Conservation (phyloP, 2,113 vertebrate species). For the Puffinus mauretanicus region DNA sequence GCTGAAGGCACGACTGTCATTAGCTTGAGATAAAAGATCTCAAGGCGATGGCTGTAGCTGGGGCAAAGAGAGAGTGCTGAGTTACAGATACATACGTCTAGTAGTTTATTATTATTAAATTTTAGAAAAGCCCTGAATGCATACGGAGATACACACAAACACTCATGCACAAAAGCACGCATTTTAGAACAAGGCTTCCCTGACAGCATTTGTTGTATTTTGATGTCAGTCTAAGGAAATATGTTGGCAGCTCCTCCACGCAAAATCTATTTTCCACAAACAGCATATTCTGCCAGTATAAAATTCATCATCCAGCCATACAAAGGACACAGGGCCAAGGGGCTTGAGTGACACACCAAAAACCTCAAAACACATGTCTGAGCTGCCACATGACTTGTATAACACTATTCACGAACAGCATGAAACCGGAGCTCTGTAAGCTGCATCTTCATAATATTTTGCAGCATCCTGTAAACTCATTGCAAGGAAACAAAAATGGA, state of each 20-base stretch:
- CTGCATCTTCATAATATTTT: conserved; percentile 20
- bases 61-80: neutral
- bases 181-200: conserved; percentile 34
- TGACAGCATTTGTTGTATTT: conserved; percentile 42
- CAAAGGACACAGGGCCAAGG: conserved; percentile 63
- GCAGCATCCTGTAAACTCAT: conserved; percentile 27
- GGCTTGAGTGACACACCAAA: conserved; percentile 61
- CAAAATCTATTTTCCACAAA: conserved; percentile 51
- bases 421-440: neutral
- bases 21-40: neutral
- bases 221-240: conserved; percentile 64
- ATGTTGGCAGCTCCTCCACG: conserved; percentile 43
- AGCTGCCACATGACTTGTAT: conserved; percentile 44
- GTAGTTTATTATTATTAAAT: neutral
- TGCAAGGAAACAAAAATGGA: neutral
- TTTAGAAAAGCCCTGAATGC: neutral
- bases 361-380: conserved; percentile 69
- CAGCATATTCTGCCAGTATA: conserved; percentile 37
- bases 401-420: conserved; percentile 13
- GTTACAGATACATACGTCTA: neutral
- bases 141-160: neutral
- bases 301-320: conserved; percentile 59
- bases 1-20: neutral
- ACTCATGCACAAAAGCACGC: neutral
- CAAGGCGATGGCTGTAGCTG: neutral